Base-by-base conservation (phyloP, 2,888 invertebrate species). In the Tolmerus cingulatus region DNA sequence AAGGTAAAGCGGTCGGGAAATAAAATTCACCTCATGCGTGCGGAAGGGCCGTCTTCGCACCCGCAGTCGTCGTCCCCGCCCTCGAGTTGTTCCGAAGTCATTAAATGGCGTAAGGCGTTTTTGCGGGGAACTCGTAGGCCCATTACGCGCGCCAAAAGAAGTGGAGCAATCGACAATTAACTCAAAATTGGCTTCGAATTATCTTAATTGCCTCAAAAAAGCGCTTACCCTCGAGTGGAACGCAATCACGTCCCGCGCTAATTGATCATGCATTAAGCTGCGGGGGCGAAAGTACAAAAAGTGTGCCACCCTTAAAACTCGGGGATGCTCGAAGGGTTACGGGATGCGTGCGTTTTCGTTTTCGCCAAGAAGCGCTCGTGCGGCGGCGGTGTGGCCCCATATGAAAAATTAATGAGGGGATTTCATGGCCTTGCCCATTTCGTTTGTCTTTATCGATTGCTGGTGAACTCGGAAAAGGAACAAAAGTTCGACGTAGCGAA, bases 91-190 rank as follows among this genome's bases (percentile, higher is more conserved):
- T 66, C 66, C 66, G 27, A 66, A 66, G 66, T 66, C 66, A 66
- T 66, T 66, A 66, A 27, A 12, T 8, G 66, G 66, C 23, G 27
- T 0, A 66, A 23, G 66, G 23, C 23, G 23, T 27, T 66, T 66
- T 66, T 66, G 23, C 27, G 9, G 5, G 1, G 9, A 66, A 27
- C 12, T 27, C 66, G 27, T 12, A 66, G 66, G 27, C 66, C 14
- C 23, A 19, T 66, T 27, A 23, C 12, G 12, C 2, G 66, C 55
- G 12, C 9, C 27, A 66, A 1, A 79, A 46, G 19, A 79, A 46
- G 30, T 30, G 79, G 79, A 55, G 30, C 55, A 55, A 79, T 79
- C 79, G 51, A 55, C 46, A 79, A 46, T 79, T 51, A 79, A 79
- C n/a, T 79, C 51, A 79, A 79, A n/a, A 79, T 79, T 79, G 51